These are phyloP conservation scores for Lytechinus variegatus DNA, from an alignment of 35 echinoderm and acorn worm genomes.

Conservation along the genomic window DNA sequence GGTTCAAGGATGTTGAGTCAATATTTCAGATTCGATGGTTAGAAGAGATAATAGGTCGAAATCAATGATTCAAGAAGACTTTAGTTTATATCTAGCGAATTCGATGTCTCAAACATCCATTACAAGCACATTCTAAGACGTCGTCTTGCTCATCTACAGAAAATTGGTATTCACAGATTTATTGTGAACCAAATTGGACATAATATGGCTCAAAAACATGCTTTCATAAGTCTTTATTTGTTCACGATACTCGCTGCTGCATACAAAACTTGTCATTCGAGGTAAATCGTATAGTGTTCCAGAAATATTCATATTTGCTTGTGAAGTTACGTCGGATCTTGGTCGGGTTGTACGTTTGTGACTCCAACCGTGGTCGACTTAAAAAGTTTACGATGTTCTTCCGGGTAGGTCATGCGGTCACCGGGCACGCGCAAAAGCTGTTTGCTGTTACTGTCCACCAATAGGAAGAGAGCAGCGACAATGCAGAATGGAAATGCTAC, in stretches of 20 bases:
- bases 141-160: neutral
- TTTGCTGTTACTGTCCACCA: slow-evolving; percentile 64
- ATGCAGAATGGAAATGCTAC: slow-evolving; percentile 75
- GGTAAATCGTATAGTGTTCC: neutral
- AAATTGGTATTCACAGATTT: neutral
- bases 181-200: no score
- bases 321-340: slow-evolving; percentile 8
- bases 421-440: slow-evolving; percentile 65
- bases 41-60: no score
- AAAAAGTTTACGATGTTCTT: slow-evolving; percentile 69
- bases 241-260: neutral
- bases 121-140: neutral
- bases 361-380: slow-evolving; percentile 33
- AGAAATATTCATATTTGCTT: neutral
- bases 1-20: no score
- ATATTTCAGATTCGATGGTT: no score
- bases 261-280: neutral
- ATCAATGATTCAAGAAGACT: no score
- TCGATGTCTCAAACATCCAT: no score
- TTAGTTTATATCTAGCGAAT: no score
- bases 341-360: neutral
- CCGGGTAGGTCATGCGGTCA: slow-evolving; percentile 76
- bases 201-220: no score
- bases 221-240: neutral
- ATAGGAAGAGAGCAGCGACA: slow-evolving; percentile 56